Evolutionary conservation across 2,113 vertebrate species (phyloP), one percentile per base, ranked within the genome.

Genomic region (Quiscalus mexicanus): DNA sequence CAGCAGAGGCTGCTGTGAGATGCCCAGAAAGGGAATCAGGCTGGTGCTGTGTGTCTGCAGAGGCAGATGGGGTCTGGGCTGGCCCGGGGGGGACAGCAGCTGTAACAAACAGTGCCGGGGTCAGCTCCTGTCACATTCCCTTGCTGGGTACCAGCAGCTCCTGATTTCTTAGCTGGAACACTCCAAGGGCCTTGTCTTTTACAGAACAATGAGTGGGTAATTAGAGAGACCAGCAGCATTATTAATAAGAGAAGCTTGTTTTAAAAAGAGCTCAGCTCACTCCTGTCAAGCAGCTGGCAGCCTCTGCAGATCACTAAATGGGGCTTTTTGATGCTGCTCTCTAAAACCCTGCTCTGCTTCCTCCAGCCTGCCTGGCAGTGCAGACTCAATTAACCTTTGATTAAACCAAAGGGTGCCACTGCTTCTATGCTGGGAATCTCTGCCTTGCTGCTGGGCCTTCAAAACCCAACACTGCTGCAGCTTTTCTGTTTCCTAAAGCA

Each of bases 301-400:
- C 71, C 90, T 87, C 88, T 96, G 95, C 77, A 92, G 83, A 89
- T 87, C 73, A 62, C 71, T 63, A 42, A 89, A 63, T n/a, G 39
- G 45, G 70, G 18, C 12, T 55, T 87, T 95, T 80, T 80, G 84
- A 62, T 39, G 50, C 64, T 91, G 76, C 52, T 79, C 15, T 68
- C 73, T 47, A 23, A 77, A 88, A 68, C 24, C 33, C 84, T 65
- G 17, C 75, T 74, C 86, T 11, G 5, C 82, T 91, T 59, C 78
- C 45, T 50, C 42, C 63, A 92, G 50, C 44, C 76, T 84, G 68
- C 41, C 53, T 93, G 90, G 31, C 87, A 93, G 22, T 21, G 42
- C 53, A 93, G 80, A 49, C 67, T 83, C 95, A 95, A 93, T 96
- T 92, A 94, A 96, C 83, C 47, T 50, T 59, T 87, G 80, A 39